These are phyloP conservation scores for Lagocephalus sceleratus DNA, from an alignment of 2,797 vertebrate species.

Conservation along the genomic window DNA sequence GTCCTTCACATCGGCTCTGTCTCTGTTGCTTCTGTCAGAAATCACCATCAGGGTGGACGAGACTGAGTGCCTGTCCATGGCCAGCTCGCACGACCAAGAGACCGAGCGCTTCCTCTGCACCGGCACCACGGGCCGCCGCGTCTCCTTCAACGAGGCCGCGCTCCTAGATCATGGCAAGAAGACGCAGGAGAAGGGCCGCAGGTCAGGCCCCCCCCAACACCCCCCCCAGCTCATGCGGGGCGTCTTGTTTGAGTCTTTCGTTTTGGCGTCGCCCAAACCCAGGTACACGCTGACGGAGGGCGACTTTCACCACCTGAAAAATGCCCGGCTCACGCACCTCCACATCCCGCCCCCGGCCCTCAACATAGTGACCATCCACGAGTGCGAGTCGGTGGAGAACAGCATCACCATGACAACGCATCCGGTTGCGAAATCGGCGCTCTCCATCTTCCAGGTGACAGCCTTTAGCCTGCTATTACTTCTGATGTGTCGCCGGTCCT, in stretches of 20 bases:
- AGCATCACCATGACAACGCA: conserved; percentile 81
- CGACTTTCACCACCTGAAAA: conserved; percentile 97
- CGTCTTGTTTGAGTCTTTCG: too few species aligned
- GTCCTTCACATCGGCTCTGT: neutral
- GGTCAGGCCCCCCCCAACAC: too few species aligned
- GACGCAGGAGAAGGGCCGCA: conserved; percentile 91
- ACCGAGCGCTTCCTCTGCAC: conserved; percentile 92
- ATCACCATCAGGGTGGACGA: conserved; percentile 90
- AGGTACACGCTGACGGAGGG: conserved; percentile 98
- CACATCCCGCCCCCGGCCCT: conserved; percentile 85
- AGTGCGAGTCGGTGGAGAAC: conserved; percentile 90
- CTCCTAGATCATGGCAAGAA: conserved; percentile 91
- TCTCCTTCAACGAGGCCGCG: conserved; percentile 96
- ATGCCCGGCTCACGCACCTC: conserved; percentile 91
- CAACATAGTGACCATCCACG: conserved; percentile 94
- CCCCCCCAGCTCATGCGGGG: too few species aligned
- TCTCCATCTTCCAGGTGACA: conserved; percentile 95
- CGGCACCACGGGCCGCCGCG: conserved; percentile 85
- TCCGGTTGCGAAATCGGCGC: conserved; percentile 80
- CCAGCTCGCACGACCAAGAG: conserved; percentile 85
- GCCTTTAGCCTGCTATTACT: conserved; percentile 20
- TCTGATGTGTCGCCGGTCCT: conserved; percentile 32
- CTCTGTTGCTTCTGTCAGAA: conserved; percentile 73
- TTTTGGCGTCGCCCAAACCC: conserved; percentile 2
- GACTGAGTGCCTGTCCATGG: conserved; percentile 85